phyloP scores from a whole-genome alignment of 2,113 vertebrate species.

The Colaptes auratus region DNA sequence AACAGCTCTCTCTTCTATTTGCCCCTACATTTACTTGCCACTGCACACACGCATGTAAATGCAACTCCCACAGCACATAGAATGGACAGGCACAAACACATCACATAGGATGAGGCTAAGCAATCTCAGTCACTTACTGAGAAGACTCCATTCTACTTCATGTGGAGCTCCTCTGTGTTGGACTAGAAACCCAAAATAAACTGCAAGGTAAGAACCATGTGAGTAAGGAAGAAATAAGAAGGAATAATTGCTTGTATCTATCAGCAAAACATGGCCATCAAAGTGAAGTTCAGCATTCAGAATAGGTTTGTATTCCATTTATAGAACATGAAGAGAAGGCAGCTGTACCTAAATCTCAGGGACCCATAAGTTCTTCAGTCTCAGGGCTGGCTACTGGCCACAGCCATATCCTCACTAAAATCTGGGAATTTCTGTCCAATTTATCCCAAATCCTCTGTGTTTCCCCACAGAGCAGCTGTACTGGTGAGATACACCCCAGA shows the following conservation, averaged over 20 bases:
- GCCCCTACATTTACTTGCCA: background rate
- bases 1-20: background rate
- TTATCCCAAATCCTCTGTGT: background rate
- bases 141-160: background rate
- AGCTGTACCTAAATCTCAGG: background rate
- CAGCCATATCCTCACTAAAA: background rate
- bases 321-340: background rate
- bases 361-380: background rate
- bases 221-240: background rate
- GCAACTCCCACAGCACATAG: background rate
- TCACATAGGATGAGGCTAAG: background rate
- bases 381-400: background rate
- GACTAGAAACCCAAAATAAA: background rate
- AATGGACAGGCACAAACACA: background rate
- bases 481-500: background rate
- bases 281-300: background rate
- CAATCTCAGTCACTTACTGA: rapidly evolving
- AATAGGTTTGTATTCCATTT: background rate
- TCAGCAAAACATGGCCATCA: background rate
- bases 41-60: background rate
- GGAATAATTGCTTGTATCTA: background rate
- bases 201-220: background rate
- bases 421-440: background rate
- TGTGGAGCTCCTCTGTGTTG: background rate
- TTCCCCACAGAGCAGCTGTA: background rate